A percentile compares a stretch with the other conserved stretches of the same genome.
phyloP scores from a whole-genome alignment of 2,888 invertebrate genomes.

The Cephus nigrinus region DNA sequence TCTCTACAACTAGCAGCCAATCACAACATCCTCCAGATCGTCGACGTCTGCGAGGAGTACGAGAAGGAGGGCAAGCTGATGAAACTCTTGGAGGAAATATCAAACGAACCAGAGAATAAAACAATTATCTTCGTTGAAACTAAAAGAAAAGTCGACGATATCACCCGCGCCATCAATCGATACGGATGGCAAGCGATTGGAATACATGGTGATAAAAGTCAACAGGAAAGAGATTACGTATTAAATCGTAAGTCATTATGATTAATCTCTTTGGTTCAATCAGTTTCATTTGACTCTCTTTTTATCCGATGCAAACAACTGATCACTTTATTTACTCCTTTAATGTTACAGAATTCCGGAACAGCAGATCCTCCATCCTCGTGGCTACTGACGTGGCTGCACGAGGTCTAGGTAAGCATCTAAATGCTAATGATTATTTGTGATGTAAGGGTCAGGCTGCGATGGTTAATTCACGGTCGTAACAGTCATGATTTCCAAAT shows the following conservation, averaged over 20 bases:
- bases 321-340: neutral
- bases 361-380: constrained; percentile 70
- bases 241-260: constrained; percentile 63
- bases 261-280: neutral
- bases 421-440: constrained; percentile 38
- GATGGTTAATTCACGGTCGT: constrained; percentile 62
- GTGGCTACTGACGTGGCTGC: constrained; percentile 77
- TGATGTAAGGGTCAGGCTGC: constrained; percentile 66
- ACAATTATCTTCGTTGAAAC: constrained; percentile 78
- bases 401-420: constrained; percentile 70
- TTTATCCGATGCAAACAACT: neutral
- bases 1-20: constrained; percentile 75
- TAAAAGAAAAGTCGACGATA: constrained; percentile 75
- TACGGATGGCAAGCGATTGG: constrained; percentile 69
- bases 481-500: constrained; percentile 51
- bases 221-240: constrained; percentile 75
- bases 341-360: constrained; percentile 67
- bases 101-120: constrained; percentile 73
- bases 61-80: constrained; percentile 73
- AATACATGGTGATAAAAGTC: constrained; percentile 77
- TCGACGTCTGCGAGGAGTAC: constrained; percentile 73
- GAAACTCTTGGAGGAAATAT: constrained; percentile 72
- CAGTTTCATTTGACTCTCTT: neutral
- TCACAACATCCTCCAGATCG: constrained; percentile 77
- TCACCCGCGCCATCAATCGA: constrained; percentile 72